Evolutionary conservation across 2,113 vertebrate species (phyloP).

Genomic region (Chamaetylas fuelleborni): DNA sequence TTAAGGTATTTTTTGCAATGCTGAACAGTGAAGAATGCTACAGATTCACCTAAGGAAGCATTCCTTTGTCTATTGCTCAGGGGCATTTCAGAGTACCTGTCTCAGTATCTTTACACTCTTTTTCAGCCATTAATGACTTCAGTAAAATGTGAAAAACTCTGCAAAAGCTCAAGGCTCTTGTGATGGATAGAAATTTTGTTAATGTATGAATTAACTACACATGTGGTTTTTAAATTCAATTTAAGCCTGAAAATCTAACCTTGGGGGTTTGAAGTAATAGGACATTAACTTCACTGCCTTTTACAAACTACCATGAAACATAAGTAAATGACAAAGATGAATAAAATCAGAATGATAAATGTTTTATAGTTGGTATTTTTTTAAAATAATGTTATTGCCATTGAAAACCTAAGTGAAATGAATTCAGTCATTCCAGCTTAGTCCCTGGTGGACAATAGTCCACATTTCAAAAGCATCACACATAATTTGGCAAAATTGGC

Average conservation of each 20-base stretch:
- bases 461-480: conserved; percentile 63
- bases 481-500: conserved; percentile 67
- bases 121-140: conserved; percentile 16
- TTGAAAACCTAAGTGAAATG: conserved; percentile 67
- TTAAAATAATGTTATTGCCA: conserved; percentile 58
- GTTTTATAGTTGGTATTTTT: conserved; percentile 58
- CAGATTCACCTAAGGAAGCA: not conserved
- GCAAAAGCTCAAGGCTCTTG: conserved; percentile 34
- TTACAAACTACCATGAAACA: conserved; percentile 65
- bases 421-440: conserved; percentile 53
- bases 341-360: conserved; percentile 59
- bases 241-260: conserved; percentile 63
- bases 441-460: conserved; percentile 50
- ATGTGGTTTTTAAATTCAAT: conserved; percentile 69
- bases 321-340: conserved; percentile 66
- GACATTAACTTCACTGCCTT: conserved; percentile 65
- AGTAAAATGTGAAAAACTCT: conserved; percentile 30
- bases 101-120: not conserved
- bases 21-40: not conserved
- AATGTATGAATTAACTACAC: conserved; percentile 65
- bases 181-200: conserved; percentile 60
- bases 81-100: not conserved
- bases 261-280: conserved; percentile 69
- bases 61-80: not conserved
- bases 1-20: not conserved